Conservation (phyloP, 2,888 invertebrate genomes). For the Drepanosiphum platanoidis region DNA sequence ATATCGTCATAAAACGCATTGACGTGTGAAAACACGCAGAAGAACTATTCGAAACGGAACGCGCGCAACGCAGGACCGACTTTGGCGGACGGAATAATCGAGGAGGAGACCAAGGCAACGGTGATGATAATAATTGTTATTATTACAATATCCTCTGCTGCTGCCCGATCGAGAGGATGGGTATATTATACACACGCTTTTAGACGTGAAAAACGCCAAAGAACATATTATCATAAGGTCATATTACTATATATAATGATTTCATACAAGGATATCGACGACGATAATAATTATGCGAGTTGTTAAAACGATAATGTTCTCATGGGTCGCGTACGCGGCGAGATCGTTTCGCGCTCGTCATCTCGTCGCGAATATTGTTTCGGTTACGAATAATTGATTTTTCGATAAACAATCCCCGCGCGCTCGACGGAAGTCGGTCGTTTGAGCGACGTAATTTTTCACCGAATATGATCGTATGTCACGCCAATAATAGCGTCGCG, state of each 20-base stretch:
- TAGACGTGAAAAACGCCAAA: conserved; percentile 3
- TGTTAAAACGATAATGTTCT: too few relatives aligned
- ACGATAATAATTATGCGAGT: not conserved
- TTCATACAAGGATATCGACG: conserved; percentile 21
- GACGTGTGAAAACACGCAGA: not conserved
- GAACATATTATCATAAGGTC: conserved; percentile 46
- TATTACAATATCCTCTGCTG: not conserved
- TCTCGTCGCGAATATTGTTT: not conserved
- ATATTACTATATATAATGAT: conserved; percentile 5
- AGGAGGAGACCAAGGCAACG: conserved; percentile 34
- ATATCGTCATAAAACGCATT: not conserved
- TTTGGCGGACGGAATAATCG: conserved; percentile 33
- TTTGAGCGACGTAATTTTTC: too few relatives aligned
- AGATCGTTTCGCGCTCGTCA: too few relatives aligned
- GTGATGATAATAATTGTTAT: too few relatives aligned
- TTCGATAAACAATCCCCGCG: not conserved
- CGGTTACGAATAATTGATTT: not conserved
- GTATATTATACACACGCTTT: too few relatives aligned
- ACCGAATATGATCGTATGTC: too few relatives aligned
- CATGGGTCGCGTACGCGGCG: too few relatives aligned
- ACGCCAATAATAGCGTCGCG: too few relatives aligned
- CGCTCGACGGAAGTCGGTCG: not conserved
- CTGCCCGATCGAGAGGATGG: conserved; percentile 19
- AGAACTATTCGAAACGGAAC: not conserved
- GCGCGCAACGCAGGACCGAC: not conserved